Percentiles rank a stretch among this genome's conserved stretches.
Evolutionary conservation across 2,797 vertebrate genomes (phyloP).

Genomic region (Pseudocheirus occidentalis): DNA sequence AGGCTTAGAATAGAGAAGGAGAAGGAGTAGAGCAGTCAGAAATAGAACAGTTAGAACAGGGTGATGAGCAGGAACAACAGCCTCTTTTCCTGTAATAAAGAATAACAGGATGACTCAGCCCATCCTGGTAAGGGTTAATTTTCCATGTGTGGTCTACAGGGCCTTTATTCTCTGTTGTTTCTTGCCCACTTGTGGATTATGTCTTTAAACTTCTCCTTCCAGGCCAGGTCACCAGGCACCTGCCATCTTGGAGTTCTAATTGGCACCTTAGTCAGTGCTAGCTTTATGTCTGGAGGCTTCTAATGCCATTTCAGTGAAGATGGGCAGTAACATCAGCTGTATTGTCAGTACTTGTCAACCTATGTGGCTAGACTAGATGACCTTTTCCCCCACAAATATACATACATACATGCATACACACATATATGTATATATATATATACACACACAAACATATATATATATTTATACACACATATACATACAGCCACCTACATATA

Average conservation of each 20-base stretch:
- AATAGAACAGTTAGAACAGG: neutral
- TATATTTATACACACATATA: no score
- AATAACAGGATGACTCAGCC: neutral
- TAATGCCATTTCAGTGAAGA: neutral
- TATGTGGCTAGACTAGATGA: neutral
- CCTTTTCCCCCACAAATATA: neutral
- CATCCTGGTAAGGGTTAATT: neutral
- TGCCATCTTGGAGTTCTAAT: neutral
- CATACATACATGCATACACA: no score
- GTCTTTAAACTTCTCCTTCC: neutral
- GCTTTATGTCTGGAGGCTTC: neutral
- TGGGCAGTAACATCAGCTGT: neutral
- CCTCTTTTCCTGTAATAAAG: neutral
- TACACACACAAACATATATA: neutral
- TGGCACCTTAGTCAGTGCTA: neutral
- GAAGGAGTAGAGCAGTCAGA: neutral
- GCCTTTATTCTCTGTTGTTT: neutral
- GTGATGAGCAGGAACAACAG: neutral
- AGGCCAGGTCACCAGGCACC: neutral
- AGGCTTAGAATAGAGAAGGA: neutral
- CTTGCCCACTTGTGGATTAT: neutral
- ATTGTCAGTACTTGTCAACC: neutral
- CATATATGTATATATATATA: no score
- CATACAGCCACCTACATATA: no score
- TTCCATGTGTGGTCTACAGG: neutral